Conservation (phyloP, 2,797 vertebrate species). For the Cyprinodon diabolis region DNA sequence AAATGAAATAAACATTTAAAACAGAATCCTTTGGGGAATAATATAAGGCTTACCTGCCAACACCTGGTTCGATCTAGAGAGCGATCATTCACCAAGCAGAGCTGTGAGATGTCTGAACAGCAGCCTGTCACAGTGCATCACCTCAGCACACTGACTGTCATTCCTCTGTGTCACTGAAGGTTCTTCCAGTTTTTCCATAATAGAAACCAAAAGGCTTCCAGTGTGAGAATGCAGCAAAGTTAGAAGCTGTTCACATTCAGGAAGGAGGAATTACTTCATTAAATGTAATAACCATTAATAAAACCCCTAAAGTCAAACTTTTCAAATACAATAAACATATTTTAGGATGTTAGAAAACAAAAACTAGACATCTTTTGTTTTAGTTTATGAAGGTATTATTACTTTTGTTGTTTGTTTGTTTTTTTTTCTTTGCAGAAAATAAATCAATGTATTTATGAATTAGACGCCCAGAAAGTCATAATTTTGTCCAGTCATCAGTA, state of each 20-base stretch:
- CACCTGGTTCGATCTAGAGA: constrained; percentile 12
- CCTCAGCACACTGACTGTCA: constrained; percentile 38
- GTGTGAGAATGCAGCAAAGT: not conserved
- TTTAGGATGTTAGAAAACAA: not conserved
- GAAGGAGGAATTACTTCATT: not conserved
- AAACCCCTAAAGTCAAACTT: not conserved
- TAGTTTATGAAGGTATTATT: too few species aligned
- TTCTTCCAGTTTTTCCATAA: constrained; percentile 64
- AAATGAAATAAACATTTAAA: not conserved
- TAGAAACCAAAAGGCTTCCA: constrained; percentile 3
- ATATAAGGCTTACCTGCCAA: constrained; percentile 45
- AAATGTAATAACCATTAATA: not conserved
- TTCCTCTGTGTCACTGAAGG: constrained; percentile 48
- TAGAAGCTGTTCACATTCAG: not conserved
- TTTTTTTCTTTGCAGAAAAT: not conserved
- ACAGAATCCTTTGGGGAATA: not conserved
- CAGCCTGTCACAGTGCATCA: constrained; percentile 34
- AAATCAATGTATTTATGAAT: not conserved
- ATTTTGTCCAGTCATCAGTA: not conserved
- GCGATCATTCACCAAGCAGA: not conserved
- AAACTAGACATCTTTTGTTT: not conserved
- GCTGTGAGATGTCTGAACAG: constrained; percentile 12
- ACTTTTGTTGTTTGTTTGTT: not conserved
- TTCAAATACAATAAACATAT: not conserved
- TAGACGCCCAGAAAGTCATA: not conserved